Evolutionary conservation across 2,888 invertebrate genomes (phyloP), one percentile per base, ranked within the genome.

Genomic region (Boloria selene): DNA sequence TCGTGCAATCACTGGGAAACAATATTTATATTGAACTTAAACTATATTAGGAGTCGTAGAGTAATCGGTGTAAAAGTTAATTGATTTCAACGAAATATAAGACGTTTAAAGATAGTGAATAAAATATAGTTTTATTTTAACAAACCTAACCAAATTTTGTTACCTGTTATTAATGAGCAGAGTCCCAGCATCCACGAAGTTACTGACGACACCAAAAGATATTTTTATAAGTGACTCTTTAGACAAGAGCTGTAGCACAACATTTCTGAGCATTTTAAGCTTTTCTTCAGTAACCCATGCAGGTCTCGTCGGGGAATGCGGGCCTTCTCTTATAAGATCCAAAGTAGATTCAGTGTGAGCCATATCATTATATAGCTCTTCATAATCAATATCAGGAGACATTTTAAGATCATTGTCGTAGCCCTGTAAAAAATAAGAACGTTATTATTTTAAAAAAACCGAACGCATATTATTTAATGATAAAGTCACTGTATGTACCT

Each of bases 141-240:
- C n/a, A n/a, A n/a, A n/a, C n/a, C n/a, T n/a, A n/a, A n/a, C n/a
- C n/a, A n/a, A n/a, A n/a, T n/a, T 7, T 13, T 38, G 75, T 74
- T 72, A 92, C 92, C 87, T 88, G 62, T 77, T 85, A 75, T 92
- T 90, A 60, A 90, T 76, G 70, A 87, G 90, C 69, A 92, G 71
- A 0, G 91, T 92, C 0, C 85, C 83, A 64, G 84, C 90, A 72
- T 93, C 93, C 0, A 90, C 84, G 4, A 81, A 59, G 70, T 93
- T 92, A 44, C 78, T 81, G 7, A 91, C 44, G 0, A 86, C 47
- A 0, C 88, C 87, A 75, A 93, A 92, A 0, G 82, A 75, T 6
- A 87, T 75, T 70, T 85, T 91, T 0, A 86, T 87, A 31, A 90
- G 53, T 0, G 83, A 79, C 65, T 89, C 86, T 55, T 80, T 85